A percentile compares a stretch with the other conserved stretches of the same genome.
phyloP scores from a whole-genome alignment of 2,113 vertebrate species.

The Forbesichthys agassizii region DNA sequence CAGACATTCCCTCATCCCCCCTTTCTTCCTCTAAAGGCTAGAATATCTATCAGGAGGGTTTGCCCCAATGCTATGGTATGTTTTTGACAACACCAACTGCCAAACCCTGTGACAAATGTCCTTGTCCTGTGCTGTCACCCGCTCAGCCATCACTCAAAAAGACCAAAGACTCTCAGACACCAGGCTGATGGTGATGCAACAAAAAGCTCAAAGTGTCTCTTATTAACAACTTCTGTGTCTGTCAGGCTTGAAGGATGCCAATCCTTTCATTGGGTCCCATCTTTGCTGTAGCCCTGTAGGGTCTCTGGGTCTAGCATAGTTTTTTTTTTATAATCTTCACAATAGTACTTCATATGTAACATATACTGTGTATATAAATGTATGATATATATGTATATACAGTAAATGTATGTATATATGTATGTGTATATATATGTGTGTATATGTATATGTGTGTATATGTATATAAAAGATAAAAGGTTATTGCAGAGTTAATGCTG shows the following conservation, averaged over 20 bases:
- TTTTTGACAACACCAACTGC: neutral
- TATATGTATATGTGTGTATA: too few relatives aligned
- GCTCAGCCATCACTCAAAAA: slow-evolving; percentile 1
- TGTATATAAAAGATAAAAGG: too few relatives aligned
- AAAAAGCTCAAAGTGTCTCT: slow-evolving; percentile 12
- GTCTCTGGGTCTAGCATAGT: slow-evolving; percentile 7
- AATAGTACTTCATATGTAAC: too few relatives aligned
- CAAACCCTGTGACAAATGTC: slow-evolving; percentile 45
- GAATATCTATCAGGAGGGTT: slow-evolving; percentile 58
- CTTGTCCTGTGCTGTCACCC: slow-evolving; percentile 67
- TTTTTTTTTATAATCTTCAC: too few relatives aligned
- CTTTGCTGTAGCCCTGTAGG: slow-evolving; percentile 35
- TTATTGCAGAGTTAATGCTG: too few relatives aligned
- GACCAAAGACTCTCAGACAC: slow-evolving; percentile 6
- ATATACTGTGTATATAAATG: too few relatives aligned
- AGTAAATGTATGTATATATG: too few relatives aligned
- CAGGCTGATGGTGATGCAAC: neutral
- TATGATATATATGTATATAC: too few relatives aligned
- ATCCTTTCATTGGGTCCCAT: slow-evolving; percentile 43
- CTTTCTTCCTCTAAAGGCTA: slow-evolving; percentile 25
- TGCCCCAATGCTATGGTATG: slow-evolving; percentile 29
- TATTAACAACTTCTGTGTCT: slow-evolving; percentile 6
- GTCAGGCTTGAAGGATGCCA: slow-evolving; percentile 26
- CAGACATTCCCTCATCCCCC: slow-evolving; percentile 10
- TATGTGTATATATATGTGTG: too few relatives aligned